A percentile compares a stretch with the other conserved stretches of the same genome.
phyloP scores from a whole-genome alignment of 2,888 invertebrate species.

The Gasteruption jaculator region DNA sequence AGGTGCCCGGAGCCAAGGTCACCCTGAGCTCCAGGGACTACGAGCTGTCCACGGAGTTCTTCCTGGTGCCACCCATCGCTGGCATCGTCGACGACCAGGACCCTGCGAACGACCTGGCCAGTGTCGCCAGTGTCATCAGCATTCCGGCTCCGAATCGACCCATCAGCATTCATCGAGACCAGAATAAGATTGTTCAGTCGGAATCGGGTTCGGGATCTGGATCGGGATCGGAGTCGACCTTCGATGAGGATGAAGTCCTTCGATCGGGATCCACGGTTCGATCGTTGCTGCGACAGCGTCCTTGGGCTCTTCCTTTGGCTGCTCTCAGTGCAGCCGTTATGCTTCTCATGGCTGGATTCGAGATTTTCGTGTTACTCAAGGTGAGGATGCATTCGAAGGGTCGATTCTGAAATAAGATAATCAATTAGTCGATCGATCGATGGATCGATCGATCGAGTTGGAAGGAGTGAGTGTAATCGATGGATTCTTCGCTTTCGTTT shows the following conservation, averaged over 20 bases:
- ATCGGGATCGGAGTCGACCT: too few relatives aligned
- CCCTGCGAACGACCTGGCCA: slow-evolving; percentile 34
- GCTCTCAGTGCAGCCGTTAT: slow-evolving; percentile 81
- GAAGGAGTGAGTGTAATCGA: too few relatives aligned
- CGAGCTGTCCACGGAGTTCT: slow-evolving; percentile 83
- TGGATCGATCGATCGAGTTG: too few relatives aligned
- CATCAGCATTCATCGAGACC: slow-evolving; percentile 36
- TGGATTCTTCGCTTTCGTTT: too few relatives aligned
- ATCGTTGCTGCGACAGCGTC: slow-evolving; percentile 64
- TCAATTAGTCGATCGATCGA: too few relatives aligned
- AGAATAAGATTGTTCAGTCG: slow-evolving; percentile 23
- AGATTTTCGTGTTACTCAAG: slow-evolving; percentile 79
- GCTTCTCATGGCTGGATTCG: slow-evolving; percentile 80
- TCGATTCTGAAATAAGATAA: slow-evolving; percentile 5
- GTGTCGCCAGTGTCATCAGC: slow-evolving; percentile 45
- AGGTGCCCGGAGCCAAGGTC: slow-evolving; percentile 39
- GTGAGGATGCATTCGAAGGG: slow-evolving; percentile 25
- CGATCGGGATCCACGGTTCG: slow-evolving; percentile 42
- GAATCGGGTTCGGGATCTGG: slow-evolving; percentile 7
- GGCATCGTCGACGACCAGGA: slow-evolving; percentile 42
- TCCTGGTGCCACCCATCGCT: slow-evolving; percentile 65
- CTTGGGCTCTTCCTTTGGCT: slow-evolving; percentile 88
- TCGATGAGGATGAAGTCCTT: too few relatives aligned
- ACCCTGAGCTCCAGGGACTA: not conserved
- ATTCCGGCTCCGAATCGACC: slow-evolving; percentile 45